phyloP scores from a whole-genome alignment of 2,888 invertebrate genomes.

The Netelia virgata region DNA sequence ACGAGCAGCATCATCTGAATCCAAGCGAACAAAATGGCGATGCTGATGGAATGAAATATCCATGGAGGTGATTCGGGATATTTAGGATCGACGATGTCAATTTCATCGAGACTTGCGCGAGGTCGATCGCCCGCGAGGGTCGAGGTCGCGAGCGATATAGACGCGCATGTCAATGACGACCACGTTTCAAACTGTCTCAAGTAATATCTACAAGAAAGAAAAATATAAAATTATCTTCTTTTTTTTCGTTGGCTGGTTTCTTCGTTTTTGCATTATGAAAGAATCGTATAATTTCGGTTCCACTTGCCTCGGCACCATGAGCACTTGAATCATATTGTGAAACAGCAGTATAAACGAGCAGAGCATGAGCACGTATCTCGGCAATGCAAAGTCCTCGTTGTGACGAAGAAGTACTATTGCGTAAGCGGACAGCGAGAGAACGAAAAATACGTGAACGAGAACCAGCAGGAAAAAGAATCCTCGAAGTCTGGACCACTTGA shows the following conservation, averaged over 20 bases:
- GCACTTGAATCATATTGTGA: slow-evolving; percentile 76
- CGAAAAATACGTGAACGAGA: slow-evolving; percentile 83
- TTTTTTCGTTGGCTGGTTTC: background rate
- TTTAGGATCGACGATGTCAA: background rate
- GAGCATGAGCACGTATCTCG: slow-evolving; percentile 78
- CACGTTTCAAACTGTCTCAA: slow-evolving; percentile 84
- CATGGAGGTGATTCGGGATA: slow-evolving; percentile 77
- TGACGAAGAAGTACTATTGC: slow-evolving; percentile 71
- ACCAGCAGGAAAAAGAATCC: slow-evolving; percentile 85
- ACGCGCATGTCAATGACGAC: slow-evolving; percentile 82
- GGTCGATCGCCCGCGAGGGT: slow-evolving; percentile 62
- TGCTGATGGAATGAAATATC: slow-evolving; percentile 84
- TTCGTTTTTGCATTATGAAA: too few species aligned
- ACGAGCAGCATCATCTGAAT: slow-evolving; percentile 86
- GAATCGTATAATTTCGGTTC: slow-evolving; percentile 32
- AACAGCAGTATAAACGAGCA: slow-evolving; percentile 70
- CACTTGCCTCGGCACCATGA: slow-evolving; percentile 78
- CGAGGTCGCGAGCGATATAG: slow-evolving; percentile 80
- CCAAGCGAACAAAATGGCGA: slow-evolving; percentile 86
- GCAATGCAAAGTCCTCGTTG: slow-evolving; percentile 64
- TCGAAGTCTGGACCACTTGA: slow-evolving; percentile 86
- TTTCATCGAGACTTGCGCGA: slow-evolving; percentile 37
- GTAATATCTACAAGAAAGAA: slow-evolving; percentile 75
- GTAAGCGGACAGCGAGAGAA: slow-evolving; percentile 83
- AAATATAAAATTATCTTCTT: background rate